Base-by-base conservation (phyloP, 2,888 invertebrate species). In the Amiota mariae region DNA sequence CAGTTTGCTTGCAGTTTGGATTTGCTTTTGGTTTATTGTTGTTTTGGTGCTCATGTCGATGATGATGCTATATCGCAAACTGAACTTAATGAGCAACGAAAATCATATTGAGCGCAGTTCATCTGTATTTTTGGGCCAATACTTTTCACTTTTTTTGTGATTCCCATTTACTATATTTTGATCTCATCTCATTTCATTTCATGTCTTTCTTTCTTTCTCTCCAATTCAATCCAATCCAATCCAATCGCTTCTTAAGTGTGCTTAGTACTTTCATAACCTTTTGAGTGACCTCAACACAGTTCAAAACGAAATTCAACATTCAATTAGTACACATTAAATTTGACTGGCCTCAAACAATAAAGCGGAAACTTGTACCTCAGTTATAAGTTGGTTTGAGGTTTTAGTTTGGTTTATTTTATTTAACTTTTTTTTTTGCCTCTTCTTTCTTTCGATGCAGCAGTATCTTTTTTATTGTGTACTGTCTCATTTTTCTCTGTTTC, bases 301-400 rank as follows among this genome's bases (percentile, higher is more conserved):
- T 68, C 54, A 77, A 70, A 71, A 75, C 71, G 70, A 74, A 75
- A 76, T 80, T 77, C 82, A 82, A 81, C 80, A 81, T 80, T 82
- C 82, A 82, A 82, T 82, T 82, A 82, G 82, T 82, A 78, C 75
- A 81, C 80, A 82, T 82, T 76, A 80, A 81, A 78, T 82, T 78
- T 81, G 80, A 75, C 77, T 78, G 63, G 59, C 71, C 74, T 71
- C 67, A 76, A 81, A 81, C 81, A 81, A 81, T 82, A 80, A 79
- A 73, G 81, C 81, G 81, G 81, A 81, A 54, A 81, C 81, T 81
- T 81, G 51, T 68, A 66, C 11, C 36, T 63, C 59, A 59, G 15
- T 15, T 57, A 9, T 20, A 59, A 57, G 48, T 66, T 48, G 47
- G 18, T 48, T 49, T 48, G n/a, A 12, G 18, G 66, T 75, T 76